A percentile compares a stretch with the other conserved stretches of the same genome.
These are phyloP conservation scores for Otolemur crassicaudatus DNA, from an alignment of 2,797 vertebrate genomes.

Conservation along the genomic window DNA sequence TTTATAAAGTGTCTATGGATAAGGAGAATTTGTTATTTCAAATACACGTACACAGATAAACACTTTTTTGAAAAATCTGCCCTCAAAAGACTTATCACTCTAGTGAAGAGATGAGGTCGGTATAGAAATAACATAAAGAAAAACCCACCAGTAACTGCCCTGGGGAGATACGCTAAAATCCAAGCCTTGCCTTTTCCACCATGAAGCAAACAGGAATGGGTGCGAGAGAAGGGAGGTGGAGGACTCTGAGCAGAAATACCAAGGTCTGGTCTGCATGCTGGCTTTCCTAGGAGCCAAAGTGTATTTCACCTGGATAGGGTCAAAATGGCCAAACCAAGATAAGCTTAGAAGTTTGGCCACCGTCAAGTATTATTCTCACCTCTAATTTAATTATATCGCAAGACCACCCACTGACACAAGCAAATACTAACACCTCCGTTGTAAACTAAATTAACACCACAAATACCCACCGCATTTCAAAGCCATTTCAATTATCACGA, in stretches of 20 bases:
- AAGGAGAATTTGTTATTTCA: neutral
- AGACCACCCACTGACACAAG: constrained; percentile 14
- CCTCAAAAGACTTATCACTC: constrained; percentile 27
- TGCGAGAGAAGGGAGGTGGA: accelerated
- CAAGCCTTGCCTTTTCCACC: neutral
- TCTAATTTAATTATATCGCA: constrained; percentile 37
- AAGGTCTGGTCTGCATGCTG: neutral
- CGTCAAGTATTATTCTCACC: neutral
- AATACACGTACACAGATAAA: constrained; percentile 1
- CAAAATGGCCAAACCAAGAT: neutral
- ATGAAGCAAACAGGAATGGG: neutral
- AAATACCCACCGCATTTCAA: neutral
- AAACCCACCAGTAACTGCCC: neutral
- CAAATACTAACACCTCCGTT: neutral
- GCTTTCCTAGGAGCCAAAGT: neutral
- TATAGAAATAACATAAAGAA: neutral
- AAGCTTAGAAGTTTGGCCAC: neutral
- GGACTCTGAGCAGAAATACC: neutral
- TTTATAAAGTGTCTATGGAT: constrained; percentile 21
- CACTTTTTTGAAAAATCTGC: neutral
- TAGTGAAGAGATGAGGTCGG: neutral
- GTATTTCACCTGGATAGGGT: neutral
- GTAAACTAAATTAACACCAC: constrained; percentile 33
- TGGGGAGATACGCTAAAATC: neutral
- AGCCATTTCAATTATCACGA: neutral